A percentile compares a stretch with the other conserved stretches of the same genome.
phyloP scores from a whole-genome alignment of 2,888 invertebrate species.

The Amphipyra berbera region DNA sequence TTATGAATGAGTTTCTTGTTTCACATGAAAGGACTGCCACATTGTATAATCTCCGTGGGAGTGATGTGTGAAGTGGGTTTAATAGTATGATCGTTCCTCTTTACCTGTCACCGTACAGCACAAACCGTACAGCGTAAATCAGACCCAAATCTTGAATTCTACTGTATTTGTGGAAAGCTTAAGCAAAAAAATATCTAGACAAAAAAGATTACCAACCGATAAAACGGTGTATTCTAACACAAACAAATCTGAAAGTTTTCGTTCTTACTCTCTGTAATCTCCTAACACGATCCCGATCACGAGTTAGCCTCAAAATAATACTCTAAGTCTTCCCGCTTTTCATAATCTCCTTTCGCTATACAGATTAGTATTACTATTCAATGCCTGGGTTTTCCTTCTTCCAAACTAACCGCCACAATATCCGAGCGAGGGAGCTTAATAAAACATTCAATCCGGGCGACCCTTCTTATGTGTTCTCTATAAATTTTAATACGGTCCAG shows the following conservation, averaged over 20 bases:
- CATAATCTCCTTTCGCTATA: constrained; percentile 45
- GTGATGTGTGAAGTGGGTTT: neutral
- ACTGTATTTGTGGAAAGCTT: too few relatives aligned
- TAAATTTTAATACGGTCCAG: constrained; percentile 64
- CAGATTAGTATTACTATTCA: constrained; percentile 57
- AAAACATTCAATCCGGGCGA: constrained; percentile 62
- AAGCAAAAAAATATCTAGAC: constrained; percentile 3
- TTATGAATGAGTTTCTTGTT: neutral
- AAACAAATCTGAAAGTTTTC: constrained; percentile 34
- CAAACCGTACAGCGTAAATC: too few relatives aligned
- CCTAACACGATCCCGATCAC: constrained; percentile 18
- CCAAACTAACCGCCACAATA: constrained; percentile 36
- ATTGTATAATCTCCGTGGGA: neutral
- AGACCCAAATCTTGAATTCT: too few relatives aligned
- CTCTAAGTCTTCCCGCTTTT: constrained; percentile 30
- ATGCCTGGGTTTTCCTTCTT: constrained; percentile 20
- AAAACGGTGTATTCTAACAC: constrained; percentile 29
- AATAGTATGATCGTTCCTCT: neutral
- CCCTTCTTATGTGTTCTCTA: constrained; percentile 60
- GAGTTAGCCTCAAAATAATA: constrained; percentile 34
- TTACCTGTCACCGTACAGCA: neutral
- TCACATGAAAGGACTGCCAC: neutral
- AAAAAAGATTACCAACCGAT: constrained; percentile 30
- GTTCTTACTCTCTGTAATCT: constrained; percentile 37
- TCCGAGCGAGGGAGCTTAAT: constrained; percentile 48